These are phyloP conservation scores for Malurus melanocephalus DNA, from an alignment of 2,113 vertebrate species.

Conservation along the genomic window DNA sequence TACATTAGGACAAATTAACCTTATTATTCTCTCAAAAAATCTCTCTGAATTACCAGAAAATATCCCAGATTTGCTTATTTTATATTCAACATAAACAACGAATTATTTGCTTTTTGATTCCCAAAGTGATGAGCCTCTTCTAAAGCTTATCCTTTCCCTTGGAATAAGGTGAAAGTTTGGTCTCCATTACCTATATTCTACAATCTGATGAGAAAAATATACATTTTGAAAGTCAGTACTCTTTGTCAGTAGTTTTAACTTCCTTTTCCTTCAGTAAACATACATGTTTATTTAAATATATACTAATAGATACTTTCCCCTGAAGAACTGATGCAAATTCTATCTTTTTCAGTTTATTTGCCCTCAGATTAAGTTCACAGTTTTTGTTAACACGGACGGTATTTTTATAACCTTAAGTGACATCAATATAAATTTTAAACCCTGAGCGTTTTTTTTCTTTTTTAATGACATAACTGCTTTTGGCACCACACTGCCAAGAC, in stretches of 20 bases:
- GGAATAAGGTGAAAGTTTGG: neutral
- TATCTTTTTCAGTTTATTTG: neutral
- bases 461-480: neutral
- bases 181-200: neutral
- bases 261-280: neutral
- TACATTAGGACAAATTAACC: neutral
- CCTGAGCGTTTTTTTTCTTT: neutral
- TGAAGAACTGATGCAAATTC: neutral
- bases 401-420: neutral
- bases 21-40: neutral
- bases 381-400: neutral
- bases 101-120: neutral
- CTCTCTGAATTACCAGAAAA: neutral
- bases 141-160: neutral
- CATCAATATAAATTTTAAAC: neutral
- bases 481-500: neutral
- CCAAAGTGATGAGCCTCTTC: neutral
- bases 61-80: neutral
- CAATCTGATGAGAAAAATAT: neutral
- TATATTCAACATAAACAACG: neutral
- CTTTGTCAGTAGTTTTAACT: neutral
- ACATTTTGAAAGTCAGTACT: neutral
- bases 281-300: neutral
- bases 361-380: neutral
- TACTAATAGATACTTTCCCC: neutral